A percentile compares a stretch with the other conserved stretches of the same genome.
Evolutionary conservation across 2,888 invertebrate species (phyloP).

Genomic region (Drosophila diplacantha): DNA sequence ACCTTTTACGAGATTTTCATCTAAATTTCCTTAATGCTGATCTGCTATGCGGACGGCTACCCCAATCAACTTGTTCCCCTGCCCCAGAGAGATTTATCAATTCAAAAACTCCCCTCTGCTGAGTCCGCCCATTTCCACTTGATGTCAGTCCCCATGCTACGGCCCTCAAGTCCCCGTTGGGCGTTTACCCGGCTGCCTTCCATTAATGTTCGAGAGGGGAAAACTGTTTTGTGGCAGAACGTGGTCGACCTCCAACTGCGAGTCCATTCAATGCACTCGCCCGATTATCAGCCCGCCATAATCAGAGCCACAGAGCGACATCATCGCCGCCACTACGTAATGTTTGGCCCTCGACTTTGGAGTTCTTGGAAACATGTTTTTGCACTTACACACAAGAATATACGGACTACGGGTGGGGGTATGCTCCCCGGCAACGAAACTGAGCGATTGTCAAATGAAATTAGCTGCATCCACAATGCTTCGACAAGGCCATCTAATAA

Average conservation of each 20-base stretch:
- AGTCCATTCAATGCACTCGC: conserved; percentile 58
- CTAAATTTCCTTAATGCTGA: conserved; percentile 12
- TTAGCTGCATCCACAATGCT: conserved; percentile 55
- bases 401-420: not conserved
- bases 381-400: conserved; percentile 55
- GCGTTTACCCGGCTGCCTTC: conserved; percentile 33
- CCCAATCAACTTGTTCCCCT: not conserved
- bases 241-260: conserved; percentile 41
- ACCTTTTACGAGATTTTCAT: conserved; percentile 4
- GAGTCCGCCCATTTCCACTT: conserved; percentile 31
- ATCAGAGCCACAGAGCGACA: conserved; percentile 51
- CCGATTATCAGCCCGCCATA: conserved; percentile 48
- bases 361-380: conserved; percentile 63
- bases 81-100: conserved; percentile 23
- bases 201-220: conserved; percentile 33
- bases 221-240: conserved; percentile 29
- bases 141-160: conserved; percentile 21
- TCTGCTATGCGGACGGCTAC: conserved; percentile 1
- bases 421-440: conserved; percentile 24
- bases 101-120: conserved; percentile 18
- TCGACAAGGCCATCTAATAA: conserved; percentile 37
- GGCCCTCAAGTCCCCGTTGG: conserved; percentile 25
- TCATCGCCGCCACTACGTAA: conserved; percentile 32
- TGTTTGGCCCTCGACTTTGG: conserved; percentile 8
- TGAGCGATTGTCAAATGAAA: conserved; percentile 66